phyloP scores from a whole-genome alignment of 1,140 invertebrate genomes.

The Spodoptera litura region DNA sequence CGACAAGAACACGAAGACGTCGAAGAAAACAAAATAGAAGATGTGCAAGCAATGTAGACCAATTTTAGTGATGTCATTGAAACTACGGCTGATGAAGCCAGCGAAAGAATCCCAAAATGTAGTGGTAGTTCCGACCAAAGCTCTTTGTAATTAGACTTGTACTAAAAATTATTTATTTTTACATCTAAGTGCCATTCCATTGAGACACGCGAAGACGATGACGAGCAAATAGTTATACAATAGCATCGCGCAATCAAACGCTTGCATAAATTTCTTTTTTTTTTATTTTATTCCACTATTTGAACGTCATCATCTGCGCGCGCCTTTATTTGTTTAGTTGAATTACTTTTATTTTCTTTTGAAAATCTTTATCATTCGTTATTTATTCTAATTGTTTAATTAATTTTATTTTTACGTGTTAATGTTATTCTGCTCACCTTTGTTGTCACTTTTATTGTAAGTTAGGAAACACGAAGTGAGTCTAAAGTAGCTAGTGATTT shows the following conservation, averaged over 20 bases:
- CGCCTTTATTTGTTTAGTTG: conserved; percentile 47
- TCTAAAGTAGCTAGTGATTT: conserved; percentile 55
- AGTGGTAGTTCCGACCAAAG: conserved; percentile 82
- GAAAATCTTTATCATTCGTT: background rate
- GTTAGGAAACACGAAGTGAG: conserved; percentile 46
- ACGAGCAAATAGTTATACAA: background rate
- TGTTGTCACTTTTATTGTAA: conserved; percentile 45
- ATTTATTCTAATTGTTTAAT: conserved; percentile 23
- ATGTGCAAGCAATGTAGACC: conserved; percentile 75
- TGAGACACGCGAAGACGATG: background rate
- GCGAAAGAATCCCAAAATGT: conserved; percentile 72
- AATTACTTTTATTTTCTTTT: conserved; percentile 36
- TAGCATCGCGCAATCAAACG: background rate
- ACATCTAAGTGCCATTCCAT: conserved; percentile 75
- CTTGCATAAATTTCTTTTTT: no score
- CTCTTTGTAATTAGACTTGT: conserved; percentile 71
- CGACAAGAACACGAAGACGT: conserved; percentile 71
- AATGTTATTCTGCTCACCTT: conserved; percentile 19
- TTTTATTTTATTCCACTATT: background rate
- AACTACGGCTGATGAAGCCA: conserved; percentile 32
- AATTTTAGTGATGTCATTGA: conserved; percentile 42
- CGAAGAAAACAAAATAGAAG: conserved; percentile 73
- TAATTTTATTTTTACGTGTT: conserved; percentile 9
- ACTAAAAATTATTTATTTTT: conserved; percentile 64
- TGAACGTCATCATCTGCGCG: conserved; percentile 4